Conservation (phyloP, 1,140 invertebrate species). For the Drosophila tristis region DNA sequence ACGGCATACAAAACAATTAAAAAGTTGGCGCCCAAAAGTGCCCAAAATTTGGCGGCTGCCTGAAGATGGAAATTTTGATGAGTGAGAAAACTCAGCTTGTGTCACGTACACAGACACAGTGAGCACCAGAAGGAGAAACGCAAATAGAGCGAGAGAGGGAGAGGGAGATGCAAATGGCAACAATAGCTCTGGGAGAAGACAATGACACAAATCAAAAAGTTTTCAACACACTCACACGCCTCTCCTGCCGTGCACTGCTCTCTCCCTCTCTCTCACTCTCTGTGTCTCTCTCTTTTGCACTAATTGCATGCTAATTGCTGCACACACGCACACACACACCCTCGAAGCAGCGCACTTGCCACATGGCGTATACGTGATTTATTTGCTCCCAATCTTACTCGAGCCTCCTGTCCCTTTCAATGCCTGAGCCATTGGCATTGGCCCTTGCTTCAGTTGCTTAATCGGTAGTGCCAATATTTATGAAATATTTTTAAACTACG, state of each 20-base stretch:
- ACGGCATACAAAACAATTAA: slow-evolving; percentile 65
- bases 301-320: slow-evolving; percentile 76
- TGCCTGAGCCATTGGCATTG: background rate
- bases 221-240: slow-evolving; percentile 38
- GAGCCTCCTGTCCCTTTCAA: background rate
- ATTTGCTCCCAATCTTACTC: slow-evolving; percentile 32
- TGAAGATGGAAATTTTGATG: slow-evolving; percentile 39
- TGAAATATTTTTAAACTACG: slow-evolving; percentile 80
- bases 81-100: slow-evolving; percentile 61
- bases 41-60: slow-evolving; percentile 59
- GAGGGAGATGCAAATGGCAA: background rate
- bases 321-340: slow-evolving; percentile 26
- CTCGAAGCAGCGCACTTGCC: slow-evolving; percentile 1
- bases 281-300: slow-evolving; percentile 9
- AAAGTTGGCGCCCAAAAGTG: slow-evolving; percentile 69
- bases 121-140: slow-evolving; percentile 8
- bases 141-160: background rate
- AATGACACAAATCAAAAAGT: slow-evolving; percentile 79
- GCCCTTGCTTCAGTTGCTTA: slow-evolving; percentile 10
- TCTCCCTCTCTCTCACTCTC: background rate
- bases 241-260: background rate
- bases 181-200: slow-evolving; percentile 45
- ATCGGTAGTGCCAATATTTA: slow-evolving; percentile 74
- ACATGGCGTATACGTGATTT: slow-evolving; percentile 75
- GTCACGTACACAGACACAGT: slow-evolving; percentile 61